Percentiles rank a stretch among this genome's conserved stretches.
Evolutionary conservation across 2,113 vertebrate species (phyloP).

Genomic region (Mesitornis unicolor): DNA sequence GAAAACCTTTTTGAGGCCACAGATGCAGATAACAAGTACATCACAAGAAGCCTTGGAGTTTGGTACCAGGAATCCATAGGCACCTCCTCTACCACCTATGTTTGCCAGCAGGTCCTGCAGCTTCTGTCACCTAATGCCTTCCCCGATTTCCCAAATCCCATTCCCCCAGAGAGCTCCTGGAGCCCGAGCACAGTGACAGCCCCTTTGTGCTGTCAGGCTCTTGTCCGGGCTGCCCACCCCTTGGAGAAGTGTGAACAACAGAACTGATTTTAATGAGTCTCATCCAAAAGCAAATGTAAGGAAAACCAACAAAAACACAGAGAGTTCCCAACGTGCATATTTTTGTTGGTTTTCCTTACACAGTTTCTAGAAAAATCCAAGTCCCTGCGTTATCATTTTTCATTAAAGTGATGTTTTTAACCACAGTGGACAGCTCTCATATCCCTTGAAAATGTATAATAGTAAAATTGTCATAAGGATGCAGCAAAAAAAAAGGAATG

Average conservation of each 20-base stretch:
- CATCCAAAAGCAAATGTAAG: background rate
- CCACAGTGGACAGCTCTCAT: slow-evolving; percentile 64
- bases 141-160: slow-evolving; percentile 71
- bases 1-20: background rate
- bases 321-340: background rate
- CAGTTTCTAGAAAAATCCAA: slow-evolving; percentile 53
- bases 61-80: slow-evolving; percentile 61
- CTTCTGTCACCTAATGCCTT: slow-evolving; percentile 65
- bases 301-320: background rate
- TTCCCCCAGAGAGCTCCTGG: background rate
- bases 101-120: slow-evolving; percentile 77
- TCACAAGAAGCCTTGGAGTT: slow-evolving; percentile 29
- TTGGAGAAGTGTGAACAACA: background rate
- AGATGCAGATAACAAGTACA: background rate
- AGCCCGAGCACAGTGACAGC: slow-evolving; percentile 19
- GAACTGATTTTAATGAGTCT: background rate
- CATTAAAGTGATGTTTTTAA: slow-evolving; percentile 68
- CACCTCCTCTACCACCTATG: slow-evolving; percentile 73
- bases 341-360: slow-evolving; percentile 7
- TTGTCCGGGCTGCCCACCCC: background rate
- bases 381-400: slow-evolving; percentile 55
- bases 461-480: slow-evolving; percentile 71
- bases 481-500: slow-evolving; percentile 56
- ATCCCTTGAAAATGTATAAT: slow-evolving; percentile 67
- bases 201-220: slow-evolving; percentile 41